phyloP scores from a whole-genome alignment of 2,888 invertebrate species.

The Exephanes ischioxanthus region DNA sequence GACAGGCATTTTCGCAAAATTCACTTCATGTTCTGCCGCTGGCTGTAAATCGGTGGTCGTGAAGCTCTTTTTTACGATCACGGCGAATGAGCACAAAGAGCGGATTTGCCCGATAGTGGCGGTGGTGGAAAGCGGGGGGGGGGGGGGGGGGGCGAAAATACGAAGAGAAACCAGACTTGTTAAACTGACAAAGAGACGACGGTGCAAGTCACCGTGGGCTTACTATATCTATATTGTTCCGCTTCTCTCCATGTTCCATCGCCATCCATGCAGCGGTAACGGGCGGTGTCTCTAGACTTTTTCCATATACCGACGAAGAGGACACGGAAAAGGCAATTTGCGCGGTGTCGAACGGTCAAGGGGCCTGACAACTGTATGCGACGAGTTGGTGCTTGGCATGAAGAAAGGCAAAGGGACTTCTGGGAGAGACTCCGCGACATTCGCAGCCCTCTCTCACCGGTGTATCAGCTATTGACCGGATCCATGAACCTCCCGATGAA shows the following conservation, averaged over 20 bases:
- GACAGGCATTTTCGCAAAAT: too few species aligned
- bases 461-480: conserved; percentile 34
- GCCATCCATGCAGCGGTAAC: not conserved
- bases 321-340: conserved; percentile 43
- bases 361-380: conserved; percentile 17
- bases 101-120: conserved; percentile 15
- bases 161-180: conserved; percentile 28
- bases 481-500: conserved; percentile 42
- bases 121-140: not conserved
- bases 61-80: conserved; percentile 25
- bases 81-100: conserved; percentile 20
- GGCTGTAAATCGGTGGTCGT: too few species aligned
- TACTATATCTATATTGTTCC: conserved; percentile 5
- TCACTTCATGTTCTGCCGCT: too few species aligned
- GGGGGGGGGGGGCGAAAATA: not conserved
- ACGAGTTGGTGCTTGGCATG: conserved; percentile 42
- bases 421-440: conserved; percentile 29
- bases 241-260: conserved; percentile 3
- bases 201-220: not conserved
- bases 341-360: too few species aligned
- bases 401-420: conserved; percentile 32
- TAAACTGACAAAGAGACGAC: conserved; percentile 36
- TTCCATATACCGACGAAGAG: conserved; percentile 18
- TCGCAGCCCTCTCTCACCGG: not conserved
- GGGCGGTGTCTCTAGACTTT: conserved; percentile 30